Evolutionary conservation across 2,797 vertebrate genomes (phyloP), one percentile per base, ranked within the genome.

Genomic region (Chaetodon trifasciatus): DNA sequence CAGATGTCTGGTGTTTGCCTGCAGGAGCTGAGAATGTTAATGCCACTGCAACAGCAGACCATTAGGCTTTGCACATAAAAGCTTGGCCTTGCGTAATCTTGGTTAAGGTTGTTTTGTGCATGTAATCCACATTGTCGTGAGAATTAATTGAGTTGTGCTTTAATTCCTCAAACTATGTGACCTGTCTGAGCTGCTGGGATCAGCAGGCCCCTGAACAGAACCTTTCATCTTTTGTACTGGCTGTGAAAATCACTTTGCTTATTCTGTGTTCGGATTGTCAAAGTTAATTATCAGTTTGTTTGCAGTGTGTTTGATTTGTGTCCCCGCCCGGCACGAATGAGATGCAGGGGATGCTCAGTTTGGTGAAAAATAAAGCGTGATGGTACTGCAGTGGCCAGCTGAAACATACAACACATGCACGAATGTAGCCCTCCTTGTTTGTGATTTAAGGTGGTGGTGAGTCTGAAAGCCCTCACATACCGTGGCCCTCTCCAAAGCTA

Each of bases 141-240:
- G 76, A 86, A 44, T 49, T 8, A 83, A 68, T 57, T 83, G 73
- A 89, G 74, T 74, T 86, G 71, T 9, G 1, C 64, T 85, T 89
- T 91, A 90, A 92, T 88, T 79, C 90, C 87, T 74, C 23, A 70
- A 91, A 88, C 79, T 89, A 91, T 93, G 87, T 72, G 85, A 90
- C 82, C 82, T 68, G 88, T 92, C 81, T 93, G 90, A 90, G 82
- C 80, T 77, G 70, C 69, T 53, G 76, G 63, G 56, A 58, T 84
- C 58, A 57, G 74, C 56, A 80, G 55, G 44, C 40, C 49, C 47
- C 11, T 70, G 63, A 53, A 42, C 24, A 57, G 47, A 73, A 60
- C 23, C 65, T 72, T 74, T 85, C 66, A 78, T 65, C 60, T 76
- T 65, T 53, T 44, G 44, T 47, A 35, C 49, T n/a, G 52, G 24